Evolutionary conservation across 2,113 vertebrate species (phyloP).

Genomic region (Eurypyga helias): DNA sequence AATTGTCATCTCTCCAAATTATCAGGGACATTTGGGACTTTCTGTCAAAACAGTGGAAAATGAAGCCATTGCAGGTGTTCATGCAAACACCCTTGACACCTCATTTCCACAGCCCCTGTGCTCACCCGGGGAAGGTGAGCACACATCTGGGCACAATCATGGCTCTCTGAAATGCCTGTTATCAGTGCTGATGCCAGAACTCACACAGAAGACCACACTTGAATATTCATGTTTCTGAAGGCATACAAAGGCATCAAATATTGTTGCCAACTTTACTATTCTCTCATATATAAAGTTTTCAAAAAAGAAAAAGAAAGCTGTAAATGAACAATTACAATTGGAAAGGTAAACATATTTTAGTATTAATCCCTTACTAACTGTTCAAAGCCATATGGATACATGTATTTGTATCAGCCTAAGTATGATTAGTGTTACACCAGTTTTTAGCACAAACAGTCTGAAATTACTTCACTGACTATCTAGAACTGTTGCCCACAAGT

Average conservation of each 20-base stretch:
- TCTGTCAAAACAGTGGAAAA: not conserved
- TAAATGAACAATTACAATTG: not conserved
- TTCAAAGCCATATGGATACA: not conserved
- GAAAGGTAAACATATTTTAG: not conserved
- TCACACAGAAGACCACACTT: not conserved
- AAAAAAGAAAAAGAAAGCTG: not conserved
- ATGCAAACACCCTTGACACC: not conserved
- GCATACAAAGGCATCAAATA: not conserved
- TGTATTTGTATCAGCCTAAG: not conserved
- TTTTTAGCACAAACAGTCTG: not conserved
- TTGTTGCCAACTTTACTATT: not conserved
- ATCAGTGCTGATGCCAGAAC: not conserved
- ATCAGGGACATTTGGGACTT: not conserved
- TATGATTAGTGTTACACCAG: not conserved
- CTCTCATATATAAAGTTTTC: not conserved
- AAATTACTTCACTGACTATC: not conserved
- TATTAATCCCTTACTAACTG: not conserved
- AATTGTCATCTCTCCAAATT: constrained; percentile 46
- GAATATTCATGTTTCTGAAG: not conserved
- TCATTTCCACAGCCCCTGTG: not conserved
- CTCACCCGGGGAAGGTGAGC: not conserved
- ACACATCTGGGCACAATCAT: not conserved
- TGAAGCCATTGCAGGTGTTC: not conserved
- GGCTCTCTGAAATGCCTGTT: not conserved
- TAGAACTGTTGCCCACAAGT: not conserved